phyloP scores from a whole-genome alignment of 2,113 vertebrate genomes.

The Trichomycterus rosablanca region DNA sequence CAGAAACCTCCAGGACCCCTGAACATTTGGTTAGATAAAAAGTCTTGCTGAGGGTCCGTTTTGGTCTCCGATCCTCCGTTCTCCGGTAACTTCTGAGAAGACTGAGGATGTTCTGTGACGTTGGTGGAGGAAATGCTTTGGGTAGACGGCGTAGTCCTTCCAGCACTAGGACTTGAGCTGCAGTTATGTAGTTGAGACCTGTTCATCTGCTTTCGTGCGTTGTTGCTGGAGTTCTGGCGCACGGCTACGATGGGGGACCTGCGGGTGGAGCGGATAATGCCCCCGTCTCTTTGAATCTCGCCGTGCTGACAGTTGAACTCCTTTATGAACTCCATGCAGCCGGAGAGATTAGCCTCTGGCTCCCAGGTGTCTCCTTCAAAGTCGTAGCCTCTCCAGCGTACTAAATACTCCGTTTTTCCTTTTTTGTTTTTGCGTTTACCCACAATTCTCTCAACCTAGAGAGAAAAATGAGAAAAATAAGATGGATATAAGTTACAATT shows the following conservation, averaged over 20 bases:
- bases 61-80: slow-evolving; percentile 58
- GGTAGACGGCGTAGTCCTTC: slow-evolving; percentile 49
- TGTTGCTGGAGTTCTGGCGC: slow-evolving; percentile 52
- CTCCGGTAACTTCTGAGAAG: slow-evolving; percentile 12
- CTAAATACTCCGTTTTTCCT: slow-evolving; percentile 89
- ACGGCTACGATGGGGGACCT: slow-evolving; percentile 53
- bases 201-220: slow-evolving; percentile 77
- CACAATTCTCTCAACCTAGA: slow-evolving; percentile 89
- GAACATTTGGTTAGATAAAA: slow-evolving; percentile 69
- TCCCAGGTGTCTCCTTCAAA: slow-evolving; percentile 94
- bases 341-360: slow-evolving; percentile 88
- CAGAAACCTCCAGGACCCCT: slow-evolving; percentile 48
- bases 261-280: slow-evolving; percentile 76
- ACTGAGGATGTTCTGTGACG: slow-evolving; percentile 28
- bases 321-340: slow-evolving; percentile 87
- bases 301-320: slow-evolving; percentile 82
- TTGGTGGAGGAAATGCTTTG: slow-evolving; percentile 12
- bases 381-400: slow-evolving; percentile 90
- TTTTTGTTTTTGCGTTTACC: slow-evolving; percentile 90
- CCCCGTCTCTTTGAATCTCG: slow-evolving; percentile 70
- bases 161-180: slow-evolving; percentile 60
- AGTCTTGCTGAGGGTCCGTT: slow-evolving; percentile 60
- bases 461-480: slow-evolving; percentile 25
- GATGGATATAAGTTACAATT: neutral
- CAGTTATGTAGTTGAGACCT: slow-evolving; percentile 64